Base-by-base conservation (phyloP, 2,113 vertebrate species). In the Engraulis encrasicolus region DNA sequence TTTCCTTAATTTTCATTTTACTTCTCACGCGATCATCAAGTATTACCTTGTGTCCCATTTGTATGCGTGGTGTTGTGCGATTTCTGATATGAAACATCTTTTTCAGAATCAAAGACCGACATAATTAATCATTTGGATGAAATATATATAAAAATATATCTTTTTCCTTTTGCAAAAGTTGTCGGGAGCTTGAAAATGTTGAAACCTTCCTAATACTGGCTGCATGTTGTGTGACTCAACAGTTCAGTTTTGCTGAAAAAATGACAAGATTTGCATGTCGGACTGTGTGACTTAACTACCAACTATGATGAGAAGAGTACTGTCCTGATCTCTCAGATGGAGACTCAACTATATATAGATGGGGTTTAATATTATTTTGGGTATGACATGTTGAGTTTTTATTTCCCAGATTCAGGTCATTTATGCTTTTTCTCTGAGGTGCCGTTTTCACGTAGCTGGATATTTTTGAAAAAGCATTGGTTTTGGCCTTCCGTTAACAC, bases 1-100 rank as follows among this genome's bases (percentile, higher is more conserved):
- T n/a, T n/a, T n/a, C n/a, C n/a, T n/a, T n/a, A n/a, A n/a, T n/a
- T 78, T 58, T 71, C 34, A 79, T 84, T 79, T 78, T 50, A 38
- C 58, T 78, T 79, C 83, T 54, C 12, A 18, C 2, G 77, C 31
- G 11, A 36, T 11, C 23, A 66, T 31, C 12, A 15, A 31, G 66
- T 74, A 3, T 34, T 74, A 20, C 27, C 18, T 58, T 0, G 23
- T 74, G 12, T 14, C 66, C 17, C 2, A 12, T 34, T 58, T 23
- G 3, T 7, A 58, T 20, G 52, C n/a, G 52, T 58, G 54, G 9
- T n/a, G 23, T 58, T 23, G 19, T 23, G 7, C 7, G 40, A 45
- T 45, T 45, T 45, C 40, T 45, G 40, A 45, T 45, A 45, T 45
- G 40, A 45, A n/a, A 45, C 40, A 3, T 45, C 40, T 45, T 3